Evolutionary conservation across 2,888 invertebrate genomes (phyloP).

Genomic region (Morinoia aosen): DNA sequence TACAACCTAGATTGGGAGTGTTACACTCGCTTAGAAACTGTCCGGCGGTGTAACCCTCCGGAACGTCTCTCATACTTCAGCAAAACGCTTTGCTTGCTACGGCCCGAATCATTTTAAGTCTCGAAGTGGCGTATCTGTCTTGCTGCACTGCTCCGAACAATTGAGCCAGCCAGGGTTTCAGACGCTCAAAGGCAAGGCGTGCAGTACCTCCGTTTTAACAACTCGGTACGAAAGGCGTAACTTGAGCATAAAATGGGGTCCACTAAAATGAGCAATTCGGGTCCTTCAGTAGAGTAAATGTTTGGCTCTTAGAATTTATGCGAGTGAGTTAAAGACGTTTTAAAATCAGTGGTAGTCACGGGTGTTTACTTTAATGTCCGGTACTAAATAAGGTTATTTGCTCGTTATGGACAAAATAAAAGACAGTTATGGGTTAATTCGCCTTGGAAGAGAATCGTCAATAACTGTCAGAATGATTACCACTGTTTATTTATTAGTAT

Average conservation of each 20-base stretch:
- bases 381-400: neutral
- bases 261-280: neutral
- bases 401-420: neutral
- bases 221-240: neutral
- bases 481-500: no score
- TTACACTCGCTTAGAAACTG: conserved; percentile 45
- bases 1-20: conserved; percentile 50
- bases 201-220: neutral
- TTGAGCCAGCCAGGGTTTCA: neutral
- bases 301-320: neutral
- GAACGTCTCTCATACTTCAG: conserved; percentile 21
- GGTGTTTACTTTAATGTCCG: neutral
- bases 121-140: neutral
- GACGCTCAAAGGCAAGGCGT: neutral
- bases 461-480: no score
- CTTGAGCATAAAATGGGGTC: neutral
- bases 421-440: neutral
- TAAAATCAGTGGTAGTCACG: neutral
- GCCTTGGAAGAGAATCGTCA: neutral
- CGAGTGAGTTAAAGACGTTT: neutral
- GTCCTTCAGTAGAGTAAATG: neutral
- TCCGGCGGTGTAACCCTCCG: neutral
- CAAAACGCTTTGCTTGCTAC: neutral
- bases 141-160: conserved; percentile 4
- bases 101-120: neutral